These are phyloP conservation scores for Perdix hodgsoniae DNA, from an alignment of 2,797 vertebrate genomes.

Conservation along the genomic window DNA sequence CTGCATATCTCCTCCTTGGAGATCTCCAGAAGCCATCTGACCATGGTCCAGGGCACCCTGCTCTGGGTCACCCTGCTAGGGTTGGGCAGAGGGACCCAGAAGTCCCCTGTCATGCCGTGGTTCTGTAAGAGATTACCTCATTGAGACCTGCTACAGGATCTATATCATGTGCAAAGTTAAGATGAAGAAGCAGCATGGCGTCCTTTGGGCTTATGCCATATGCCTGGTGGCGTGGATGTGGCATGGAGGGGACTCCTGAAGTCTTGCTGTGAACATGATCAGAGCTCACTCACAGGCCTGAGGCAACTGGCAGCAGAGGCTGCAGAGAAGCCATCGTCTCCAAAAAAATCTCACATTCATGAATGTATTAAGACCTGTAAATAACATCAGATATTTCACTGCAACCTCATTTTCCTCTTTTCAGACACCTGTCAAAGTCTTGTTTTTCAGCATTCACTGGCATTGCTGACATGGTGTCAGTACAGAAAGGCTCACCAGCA, in stretches of 20 bases:
- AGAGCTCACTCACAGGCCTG: background rate
- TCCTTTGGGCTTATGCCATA: background rate
- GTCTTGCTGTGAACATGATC: background rate
- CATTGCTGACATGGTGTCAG: background rate
- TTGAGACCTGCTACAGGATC: accelerated
- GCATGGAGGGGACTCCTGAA: background rate
- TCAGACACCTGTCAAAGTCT: background rate
- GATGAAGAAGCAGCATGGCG: background rate
- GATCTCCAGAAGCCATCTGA: background rate
- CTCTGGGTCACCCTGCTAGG: background rate
- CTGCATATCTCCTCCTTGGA: background rate
- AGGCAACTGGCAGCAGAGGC: background rate
- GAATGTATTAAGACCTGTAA: background rate
- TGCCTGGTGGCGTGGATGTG: background rate
- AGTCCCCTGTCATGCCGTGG: background rate
- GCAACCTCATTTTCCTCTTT: slow-evolving; percentile 19
- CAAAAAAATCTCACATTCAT: background rate
- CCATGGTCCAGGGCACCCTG: background rate
- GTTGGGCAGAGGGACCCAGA: background rate
- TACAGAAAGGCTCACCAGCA: background rate
- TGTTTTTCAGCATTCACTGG: slow-evolving; percentile 31
- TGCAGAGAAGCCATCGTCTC: background rate
- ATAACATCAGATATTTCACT: slow-evolving; percentile 13
- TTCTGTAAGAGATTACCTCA: background rate
- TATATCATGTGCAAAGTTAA: background rate